Evolutionary conservation across 2,797 vertebrate genomes (phyloP).

Genomic region (Megaceryle alcyon): DNA sequence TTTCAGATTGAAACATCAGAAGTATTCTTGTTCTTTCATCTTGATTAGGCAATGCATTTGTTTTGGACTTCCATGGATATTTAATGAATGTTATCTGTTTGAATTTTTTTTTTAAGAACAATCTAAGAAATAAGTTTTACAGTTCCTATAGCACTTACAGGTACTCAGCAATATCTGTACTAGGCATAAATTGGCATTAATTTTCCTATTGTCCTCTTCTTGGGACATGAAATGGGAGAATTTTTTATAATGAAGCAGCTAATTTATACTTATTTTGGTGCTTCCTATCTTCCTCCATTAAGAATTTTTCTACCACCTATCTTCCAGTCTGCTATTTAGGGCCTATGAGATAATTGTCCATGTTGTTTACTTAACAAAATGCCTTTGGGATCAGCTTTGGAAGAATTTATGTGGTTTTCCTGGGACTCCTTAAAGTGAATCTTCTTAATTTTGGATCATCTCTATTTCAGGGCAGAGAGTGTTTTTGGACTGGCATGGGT

Average conservation of each 20-base stretch:
- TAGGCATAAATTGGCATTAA: not conserved
- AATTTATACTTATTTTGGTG: not conserved
- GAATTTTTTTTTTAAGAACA: not conserved
- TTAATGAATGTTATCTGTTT: conserved; percentile 52
- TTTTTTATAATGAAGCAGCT: not conserved
- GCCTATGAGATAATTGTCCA: not conserved
- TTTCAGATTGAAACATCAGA: conserved; percentile 78
- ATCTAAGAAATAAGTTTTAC: not conserved
- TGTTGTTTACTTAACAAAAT: not conserved
- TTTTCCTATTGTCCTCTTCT: not conserved
- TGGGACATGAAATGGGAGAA: not conserved
- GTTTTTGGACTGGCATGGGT: not conserved
- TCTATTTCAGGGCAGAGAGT: not conserved
- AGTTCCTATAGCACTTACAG: not conserved
- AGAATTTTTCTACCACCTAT: not conserved
- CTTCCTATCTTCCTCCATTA: not conserved
- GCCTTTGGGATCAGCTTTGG: not conserved
- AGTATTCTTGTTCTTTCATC: conserved; percentile 72
- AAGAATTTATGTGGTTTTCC: not conserved
- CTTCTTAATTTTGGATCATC: not conserved
- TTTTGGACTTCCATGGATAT: conserved; percentile 69
- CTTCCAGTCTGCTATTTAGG: not conserved
- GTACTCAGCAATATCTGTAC: not conserved
- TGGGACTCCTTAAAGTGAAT: not conserved
- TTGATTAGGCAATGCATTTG: conserved; percentile 71